Base-by-base conservation (phyloP, 2,888 invertebrate species). In the Portevinia maculata region DNA sequence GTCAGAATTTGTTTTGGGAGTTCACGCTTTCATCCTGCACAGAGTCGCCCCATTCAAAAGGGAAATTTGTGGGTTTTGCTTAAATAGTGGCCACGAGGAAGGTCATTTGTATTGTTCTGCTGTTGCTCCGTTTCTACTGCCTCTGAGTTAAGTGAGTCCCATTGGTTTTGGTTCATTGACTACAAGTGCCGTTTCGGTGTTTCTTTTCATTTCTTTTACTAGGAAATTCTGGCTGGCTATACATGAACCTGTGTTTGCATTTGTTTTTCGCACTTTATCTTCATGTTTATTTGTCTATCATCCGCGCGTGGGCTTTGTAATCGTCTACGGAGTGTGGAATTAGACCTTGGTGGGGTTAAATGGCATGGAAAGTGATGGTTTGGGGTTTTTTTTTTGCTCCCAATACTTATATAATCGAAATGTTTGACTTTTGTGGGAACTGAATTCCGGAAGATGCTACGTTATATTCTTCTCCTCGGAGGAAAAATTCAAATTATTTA, bases 91-190 rank as follows among this genome's bases (percentile, higher is more conserved):
- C 28, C 28, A 71, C 53, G 28, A 52, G 34, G 13, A 67, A 59
- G 41, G 24, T 48, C 64, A 30, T 70, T 55, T 65, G 74, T 59
- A 64, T 59, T 71, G 65, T 62, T 48, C 41, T 71, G 59, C 41
- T 60, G 60, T 57, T 55, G 32, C 17, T 34, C 19, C 34, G 24
- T 11, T 62, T 48, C 9, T 28, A 9, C 19, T 21, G 21, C 34
- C 48, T 13, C n/a, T 6, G 59, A 76, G 65, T 76, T 76, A 76
- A 76, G 76, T 71, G 81, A 73, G 81, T 81, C 76, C 76, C 53
- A 75, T 75, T 76, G 81, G 81, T 53, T 60, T 70, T 76, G 81
- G 59, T 81, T 76, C 81, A 81, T 81, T 81, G 81, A 76, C 70
- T 81, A 70, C 48, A 76, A 76, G 70, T 81, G 76, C 53, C 76